A percentile compares a stretch with the other conserved stretches of the same genome.
These are phyloP conservation scores for Coregonus clupeaformis DNA, from an alignment of 2,113 vertebrate genomes.

Conservation along the genomic window DNA sequence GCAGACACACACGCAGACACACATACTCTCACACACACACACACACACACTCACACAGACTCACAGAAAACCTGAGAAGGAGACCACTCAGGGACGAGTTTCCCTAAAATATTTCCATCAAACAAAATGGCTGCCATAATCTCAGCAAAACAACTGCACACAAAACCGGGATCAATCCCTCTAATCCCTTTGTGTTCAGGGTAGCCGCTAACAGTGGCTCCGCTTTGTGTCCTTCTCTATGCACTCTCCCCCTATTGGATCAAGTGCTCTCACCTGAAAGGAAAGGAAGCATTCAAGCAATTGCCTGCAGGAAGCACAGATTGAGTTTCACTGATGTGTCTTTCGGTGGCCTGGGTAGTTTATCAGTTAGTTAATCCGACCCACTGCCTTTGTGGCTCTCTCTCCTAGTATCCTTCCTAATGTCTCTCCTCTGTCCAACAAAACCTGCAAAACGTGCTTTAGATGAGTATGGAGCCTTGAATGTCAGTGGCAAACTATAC, in stretches of 20 bases:
- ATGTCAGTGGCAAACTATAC: background rate
- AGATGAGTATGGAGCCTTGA: background rate
- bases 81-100: constrained; percentile 45
- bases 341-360: background rate
- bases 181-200: constrained; percentile 42
- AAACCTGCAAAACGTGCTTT: background rate
- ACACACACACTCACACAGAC: background rate
- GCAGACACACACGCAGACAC: background rate
- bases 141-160: constrained; percentile 48
- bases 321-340: constrained; percentile 37
- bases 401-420: background rate
- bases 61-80: background rate
- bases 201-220: constrained; percentile 62
- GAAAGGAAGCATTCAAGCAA: constrained; percentile 55
- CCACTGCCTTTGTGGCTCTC: background rate
- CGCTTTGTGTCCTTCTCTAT: constrained; percentile 33
- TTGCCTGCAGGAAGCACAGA: constrained; percentile 33
- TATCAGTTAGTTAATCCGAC: background rate
- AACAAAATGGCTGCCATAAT: constrained; percentile 62
- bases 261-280: constrained; percentile 60
- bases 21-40: background rate
- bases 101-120: constrained; percentile 60
- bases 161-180: constrained; percentile 8
- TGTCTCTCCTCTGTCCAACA: background rate
- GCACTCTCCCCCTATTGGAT: constrained; percentile 53